Evolutionary conservation across 2,888 invertebrate genomes (phyloP), one percentile per base, ranked within the genome.

Genomic region (Unio pictorum): DNA sequence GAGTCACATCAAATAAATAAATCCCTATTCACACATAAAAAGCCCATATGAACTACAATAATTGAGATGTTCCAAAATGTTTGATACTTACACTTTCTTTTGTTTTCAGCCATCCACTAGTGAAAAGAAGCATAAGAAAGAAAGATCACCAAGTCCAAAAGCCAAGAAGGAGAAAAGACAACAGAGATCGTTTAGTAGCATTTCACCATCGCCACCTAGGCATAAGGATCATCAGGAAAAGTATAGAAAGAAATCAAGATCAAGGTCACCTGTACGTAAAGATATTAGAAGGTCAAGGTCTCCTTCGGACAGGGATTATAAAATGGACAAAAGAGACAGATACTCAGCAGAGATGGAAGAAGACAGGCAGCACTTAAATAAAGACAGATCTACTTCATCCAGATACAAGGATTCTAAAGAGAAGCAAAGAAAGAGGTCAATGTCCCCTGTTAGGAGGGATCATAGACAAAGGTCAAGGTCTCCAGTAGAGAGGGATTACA

Each of bases 91-190:
- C 15, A n/a, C 23, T 23, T 45, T n/a, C 15, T 64, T 55, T 64
- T 55, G 26, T 64, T 20, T 64, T 45, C 6, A n/a, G 23, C 54
- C 23, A 30, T 17, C 61, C 8, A 18, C n/a, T 5, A 61, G 64
- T 11, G 69, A 71, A 71, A 71, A 71, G 34, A 69, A 64, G 57
- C 69, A 69, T 30, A 72, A 68, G 61, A 66, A 61, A 63, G 17
- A 28, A 28, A 64, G 69, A 57, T 75, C 75, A 28, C 55, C 69
- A 55, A 69, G 69, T 66, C 64, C 75, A 8, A 64, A 34, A 45
- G 69, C 55, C 28, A 66, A 67, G 4, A 66, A 61, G 66, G 64
- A 73, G 65, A 67, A 63, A 67, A 67, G 64, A 18, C 34, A 59
- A 62, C 18, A 60, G 28, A 57, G 59, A 57, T 60, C 56, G 18